Percentiles rank a stretch among this genome's conserved stretches.
phyloP scores from a whole-genome alignment of 2,113 vertebrate genomes.

The Neopipo cinnamomea region DNA sequence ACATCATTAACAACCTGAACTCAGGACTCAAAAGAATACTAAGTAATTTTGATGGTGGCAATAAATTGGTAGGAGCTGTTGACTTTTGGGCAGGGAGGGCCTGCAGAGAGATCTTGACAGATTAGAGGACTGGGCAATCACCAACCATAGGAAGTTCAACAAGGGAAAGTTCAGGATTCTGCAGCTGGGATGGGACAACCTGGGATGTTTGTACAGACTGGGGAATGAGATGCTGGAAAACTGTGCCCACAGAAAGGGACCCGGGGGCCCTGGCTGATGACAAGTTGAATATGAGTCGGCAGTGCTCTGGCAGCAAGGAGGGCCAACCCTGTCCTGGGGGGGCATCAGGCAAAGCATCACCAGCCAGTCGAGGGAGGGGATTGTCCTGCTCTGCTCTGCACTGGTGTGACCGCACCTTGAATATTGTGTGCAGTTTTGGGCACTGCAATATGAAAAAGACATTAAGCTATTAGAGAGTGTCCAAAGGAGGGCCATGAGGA shows the following conservation, averaged over 20 bases:
- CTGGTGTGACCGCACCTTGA: not conserved
- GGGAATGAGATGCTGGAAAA: not conserved
- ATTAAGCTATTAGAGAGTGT: not conserved
- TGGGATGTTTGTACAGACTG: not conserved
- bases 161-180: not conserved
- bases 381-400: not conserved
- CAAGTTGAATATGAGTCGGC: not conserved
- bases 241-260: not conserved
- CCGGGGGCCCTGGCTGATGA: not conserved
- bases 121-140: not conserved
- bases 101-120: not conserved
- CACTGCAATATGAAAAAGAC: not conserved
- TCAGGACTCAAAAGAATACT: not conserved
- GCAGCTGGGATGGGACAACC: not conserved
- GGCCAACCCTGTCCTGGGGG: not conserved
- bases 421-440: not conserved
- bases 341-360: not conserved
- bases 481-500: not conserved
- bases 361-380: not conserved
- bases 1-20: not conserved
- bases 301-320: not conserved
- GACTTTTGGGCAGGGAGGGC: not conserved
- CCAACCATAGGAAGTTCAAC: not conserved
- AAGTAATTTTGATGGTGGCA: not conserved
- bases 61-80: not conserved